Evolutionary conservation across 1,140 invertebrate genomes (phyloP).

Genomic region (Papilio glaucus): DNA sequence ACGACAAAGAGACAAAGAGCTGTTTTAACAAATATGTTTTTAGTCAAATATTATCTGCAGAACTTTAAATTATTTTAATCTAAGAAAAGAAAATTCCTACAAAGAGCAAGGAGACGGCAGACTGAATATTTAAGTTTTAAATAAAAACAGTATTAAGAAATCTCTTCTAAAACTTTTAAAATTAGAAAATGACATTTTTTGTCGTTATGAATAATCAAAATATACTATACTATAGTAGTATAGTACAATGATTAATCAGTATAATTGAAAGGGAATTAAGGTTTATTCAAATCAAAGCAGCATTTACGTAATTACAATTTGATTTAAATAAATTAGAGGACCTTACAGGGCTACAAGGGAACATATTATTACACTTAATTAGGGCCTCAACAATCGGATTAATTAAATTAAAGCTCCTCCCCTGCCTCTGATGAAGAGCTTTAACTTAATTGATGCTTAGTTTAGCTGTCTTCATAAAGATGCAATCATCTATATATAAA

Average conservation of each 20-base stretch:
- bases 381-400: not conserved
- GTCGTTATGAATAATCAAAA: no score
- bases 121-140: no score
- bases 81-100: no score
- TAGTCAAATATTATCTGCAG: no score
- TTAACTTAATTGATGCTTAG: not conserved
- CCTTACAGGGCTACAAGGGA: not conserved
- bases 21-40: no score
- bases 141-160: no score
- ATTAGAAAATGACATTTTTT: no score
- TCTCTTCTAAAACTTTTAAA: no score
- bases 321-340: conserved; percentile 1
- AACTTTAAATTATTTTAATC: no score
- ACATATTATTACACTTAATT: conserved; percentile 12
- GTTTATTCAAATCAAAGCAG: not conserved
- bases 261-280: not conserved
- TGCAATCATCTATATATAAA: no score
- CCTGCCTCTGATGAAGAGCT: not conserved
- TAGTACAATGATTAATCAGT: not conserved
- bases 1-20: no score
- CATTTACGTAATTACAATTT: conserved; percentile 4
- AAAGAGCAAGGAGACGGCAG: no score
- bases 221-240: not conserved
- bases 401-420: not conserved
- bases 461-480: not conserved